Conservation (phyloP, 2,888 invertebrate species). For the Leptothorax acervorum region DNA sequence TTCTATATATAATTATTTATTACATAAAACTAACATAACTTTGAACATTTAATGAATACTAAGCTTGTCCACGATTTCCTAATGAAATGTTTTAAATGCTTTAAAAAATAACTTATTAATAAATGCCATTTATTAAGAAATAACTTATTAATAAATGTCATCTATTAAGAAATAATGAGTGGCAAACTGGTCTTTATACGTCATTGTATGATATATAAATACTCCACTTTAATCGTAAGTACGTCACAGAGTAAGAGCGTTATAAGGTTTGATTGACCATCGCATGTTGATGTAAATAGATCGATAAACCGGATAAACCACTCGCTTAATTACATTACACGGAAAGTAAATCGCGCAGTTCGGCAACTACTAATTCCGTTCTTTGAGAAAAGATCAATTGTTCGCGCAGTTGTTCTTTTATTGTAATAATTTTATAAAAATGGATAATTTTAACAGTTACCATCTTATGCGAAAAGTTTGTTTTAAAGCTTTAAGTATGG, state of each 20-base stretch:
- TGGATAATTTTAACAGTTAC: background rate
- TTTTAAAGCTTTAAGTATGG: background rate
- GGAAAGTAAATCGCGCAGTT: background rate
- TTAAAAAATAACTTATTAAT: slow-evolving; percentile 3
- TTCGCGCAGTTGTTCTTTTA: background rate
- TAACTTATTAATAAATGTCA: background rate
- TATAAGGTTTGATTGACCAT: slow-evolving; percentile 29
- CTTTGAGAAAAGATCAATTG: background rate
- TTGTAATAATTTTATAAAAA: background rate
- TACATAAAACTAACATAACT: background rate
- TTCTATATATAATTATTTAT: background rate
- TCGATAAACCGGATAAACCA: slow-evolving; percentile 23
- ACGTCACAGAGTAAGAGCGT: background rate
- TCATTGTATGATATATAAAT: background rate
- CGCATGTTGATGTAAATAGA: slow-evolving; percentile 27
- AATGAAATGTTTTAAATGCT: background rate
- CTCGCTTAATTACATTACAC: slow-evolving; percentile 34
- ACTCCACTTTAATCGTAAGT: background rate
- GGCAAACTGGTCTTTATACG: background rate
- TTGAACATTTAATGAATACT: background rate
- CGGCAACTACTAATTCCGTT: slow-evolving; percentile 32
- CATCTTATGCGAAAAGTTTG: background rate
- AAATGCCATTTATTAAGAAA: background rate
- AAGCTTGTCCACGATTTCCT: background rate
- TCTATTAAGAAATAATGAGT: slow-evolving; percentile 12